Evolutionary conservation across 2,888 invertebrate species (phyloP), one percentile per base, ranked within the genome.

Genomic region (Drosophila anceps): DNA sequence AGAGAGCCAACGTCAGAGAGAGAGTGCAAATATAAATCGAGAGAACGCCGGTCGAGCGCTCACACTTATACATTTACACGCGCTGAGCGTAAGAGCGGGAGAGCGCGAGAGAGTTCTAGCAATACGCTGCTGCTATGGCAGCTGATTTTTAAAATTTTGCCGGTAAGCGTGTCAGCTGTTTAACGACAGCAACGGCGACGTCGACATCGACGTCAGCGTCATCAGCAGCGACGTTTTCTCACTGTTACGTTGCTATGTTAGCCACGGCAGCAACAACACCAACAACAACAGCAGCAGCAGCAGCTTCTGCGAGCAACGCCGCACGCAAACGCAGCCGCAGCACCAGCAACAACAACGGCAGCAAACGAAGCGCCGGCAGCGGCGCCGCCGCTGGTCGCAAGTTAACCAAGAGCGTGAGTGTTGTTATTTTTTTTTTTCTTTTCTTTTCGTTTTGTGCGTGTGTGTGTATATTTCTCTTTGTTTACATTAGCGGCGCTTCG

Each of bases 151-250:
- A 81, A 67, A 73, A 82, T 79, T 89, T 88, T 79, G 90, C 90
- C 90, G 90, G 90, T 87, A 82, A 86, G 68, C 78, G 81, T 71
- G 79, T 88, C 90, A 90, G 90, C 90, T 84, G 84, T 84, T 84
- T 66, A 68, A 50, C 48, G 46, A 74, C 63, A 50, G 63, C 74
- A 54, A 48, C 50, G n/a, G n/a, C 29, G 29, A 59, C 76, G 68
- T 1, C 33, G 29, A 3, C 63, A 15, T 51, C 43, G 31, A 35
- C 65, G 65, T 54, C 43, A 13, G 8, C 39, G n/a, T 12, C 20
- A 20, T 18, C 41, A 60, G 55, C 67, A 59, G 58, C 57, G 65
- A 55, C 55, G 46, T 53, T 65, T 66, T 66, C 69, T 59, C 59
- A 64, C 75, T 78, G 69, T 72, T 75, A 74, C 73, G 81, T 67